Base-by-base conservation (phyloP, 2,888 invertebrate species). In the Iselma pallidipennis region DNA sequence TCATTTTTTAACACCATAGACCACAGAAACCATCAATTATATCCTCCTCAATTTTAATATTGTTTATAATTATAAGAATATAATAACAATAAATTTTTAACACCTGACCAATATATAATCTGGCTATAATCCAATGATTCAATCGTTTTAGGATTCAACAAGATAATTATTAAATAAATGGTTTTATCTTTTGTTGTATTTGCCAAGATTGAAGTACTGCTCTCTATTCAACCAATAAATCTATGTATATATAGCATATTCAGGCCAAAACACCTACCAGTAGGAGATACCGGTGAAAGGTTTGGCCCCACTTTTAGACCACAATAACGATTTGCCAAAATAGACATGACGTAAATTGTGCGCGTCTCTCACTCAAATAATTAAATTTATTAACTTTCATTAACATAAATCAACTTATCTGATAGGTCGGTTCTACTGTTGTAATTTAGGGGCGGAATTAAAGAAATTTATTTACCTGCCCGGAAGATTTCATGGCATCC, bases 401-500 rank as follows among this genome's bases (percentile, higher is more conserved):
- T 61, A 56, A 48, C 57, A 61, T 61, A 61, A 61, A 53, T 60
- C 42, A 28, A 12, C 12, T 51, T 25, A n/a, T n/a, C n/a, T n/a
- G n/a, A n/a, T n/a, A n/a, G n/a, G n/a, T n/a, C n/a, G n/a, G n/a
- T n/a, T n/a, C n/a, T n/a, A n/a, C n/a, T n/a, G n/a, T n/a, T n/a
- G n/a, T n/a, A n/a, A n/a, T n/a, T n/a, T n/a, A n/a, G n/a, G n/a
- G n/a, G n/a, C n/a, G n/a, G n/a, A n/a, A n/a, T n/a, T n/a, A 29
- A 10, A 3, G 7, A 2, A 12, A 29, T 29, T 4, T 4, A 10
- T 21, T 88, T 81, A 98, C 99, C 98, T 85, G 98, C 98, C 81
- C 95, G 91, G 90, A 99, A 99, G 81, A 98, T 96, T 84, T 98
- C 96, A 72, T 94, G 93, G 83, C 99, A 99, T 69, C 97, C 98